Evolutionary conservation across 2,797 vertebrate species (phyloP), one percentile per base, ranked within the genome.

Genomic region (Scolopax bukidnonensis): DNA sequence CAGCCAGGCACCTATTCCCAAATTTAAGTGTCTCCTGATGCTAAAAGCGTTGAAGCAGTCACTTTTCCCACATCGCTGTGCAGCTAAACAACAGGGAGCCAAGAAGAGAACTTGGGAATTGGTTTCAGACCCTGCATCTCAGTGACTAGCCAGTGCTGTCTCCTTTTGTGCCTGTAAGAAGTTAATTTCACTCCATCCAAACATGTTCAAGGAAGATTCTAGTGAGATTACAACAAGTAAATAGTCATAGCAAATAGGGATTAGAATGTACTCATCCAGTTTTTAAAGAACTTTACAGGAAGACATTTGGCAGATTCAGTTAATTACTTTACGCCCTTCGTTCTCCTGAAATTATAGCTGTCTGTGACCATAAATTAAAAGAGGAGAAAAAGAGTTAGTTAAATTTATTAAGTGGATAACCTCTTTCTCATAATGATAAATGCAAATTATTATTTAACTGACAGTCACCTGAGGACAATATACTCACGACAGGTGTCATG

Each of bases 351-450:
- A 75, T 79, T 87, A 48, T 45, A 86, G 15, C 24, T 71, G 23
- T 41, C 77, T 77, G 23, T 71, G 40, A 73, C 43, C 27, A n/a
- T 82, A 85, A 90, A 91, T 84, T 38, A 69, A 65, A 78, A 50
- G 15, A 82, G 61, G 9, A 89, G 11, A 19, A 71, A 88, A 82
- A 88, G 20, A 87, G 15, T 80, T 71, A 70, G 21, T 81, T 77
- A 59, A 88, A 87, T 89, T 41, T 88, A 89, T 82, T 89, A 81
- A 74, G 41, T 68, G 47, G 30, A 38, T 85, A 89, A 51, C 12
- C 27, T 87, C 47, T 80, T 96, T 95, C 47, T 75, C 48, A 69
- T 77, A 89, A 90, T 82, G 43, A 93, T 74, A 91, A 95, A 90
- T 86, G 19, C 50, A 88, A 96, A 83, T 84, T 67, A 61, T 90